Evolutionary conservation across 2,113 vertebrate species (phyloP).

Genomic region (Tenrec ecaudatus): DNA sequence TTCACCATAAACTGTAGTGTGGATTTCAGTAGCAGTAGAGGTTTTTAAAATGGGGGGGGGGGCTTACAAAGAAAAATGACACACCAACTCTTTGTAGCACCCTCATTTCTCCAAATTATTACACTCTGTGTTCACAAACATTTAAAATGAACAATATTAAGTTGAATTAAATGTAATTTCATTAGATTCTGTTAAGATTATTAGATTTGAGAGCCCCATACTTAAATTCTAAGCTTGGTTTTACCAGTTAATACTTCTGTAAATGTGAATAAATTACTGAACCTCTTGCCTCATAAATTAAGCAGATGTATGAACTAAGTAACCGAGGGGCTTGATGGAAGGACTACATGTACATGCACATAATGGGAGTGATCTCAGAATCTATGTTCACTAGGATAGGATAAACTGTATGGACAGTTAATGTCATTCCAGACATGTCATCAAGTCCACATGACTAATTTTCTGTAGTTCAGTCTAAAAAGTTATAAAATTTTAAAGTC

Average conservation of each 20-base stretch:
- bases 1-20: background rate
- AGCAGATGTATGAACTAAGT: background rate
- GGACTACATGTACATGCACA: background rate
- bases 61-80: rapidly evolving
- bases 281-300: background rate
- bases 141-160: background rate
- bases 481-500: background rate
- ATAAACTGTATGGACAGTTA: background rate
- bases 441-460: background rate
- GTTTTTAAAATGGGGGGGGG: too few relatives aligned
- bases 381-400: background rate
- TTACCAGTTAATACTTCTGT: background rate
- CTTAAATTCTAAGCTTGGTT: background rate
- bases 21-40: constrained; percentile 1
- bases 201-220: background rate
- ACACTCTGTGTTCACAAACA: background rate
- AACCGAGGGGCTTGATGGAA: background rate
- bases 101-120: background rate
- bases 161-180: too few relatives aligned
- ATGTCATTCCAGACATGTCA: background rate
- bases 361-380: background rate
- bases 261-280: background rate
- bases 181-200: too few relatives aligned
- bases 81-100: background rate
- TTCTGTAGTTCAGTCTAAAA: background rate